Percentiles rank a stretch among this genome's conserved stretches.
Conservation (phyloP, 1,140 invertebrate genomes). For the Papilio aristodemus region DNA sequence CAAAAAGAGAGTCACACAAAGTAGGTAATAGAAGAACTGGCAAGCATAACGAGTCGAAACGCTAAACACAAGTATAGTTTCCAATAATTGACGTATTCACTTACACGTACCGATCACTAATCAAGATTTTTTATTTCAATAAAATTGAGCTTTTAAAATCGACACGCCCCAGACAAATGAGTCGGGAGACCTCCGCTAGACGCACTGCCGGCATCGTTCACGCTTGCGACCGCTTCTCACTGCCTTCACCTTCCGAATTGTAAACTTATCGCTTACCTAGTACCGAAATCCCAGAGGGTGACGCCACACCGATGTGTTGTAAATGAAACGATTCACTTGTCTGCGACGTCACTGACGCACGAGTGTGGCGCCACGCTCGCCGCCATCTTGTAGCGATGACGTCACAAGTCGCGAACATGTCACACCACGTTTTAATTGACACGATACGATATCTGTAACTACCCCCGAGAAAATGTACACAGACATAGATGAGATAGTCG, state of each 20-base stretch:
- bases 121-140: conserved; percentile 59
- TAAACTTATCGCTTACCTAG: not conserved
- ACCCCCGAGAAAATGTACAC: conserved; percentile 59
- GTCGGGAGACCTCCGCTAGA: conserved; percentile 37
- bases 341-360: not conserved
- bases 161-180: conserved; percentile 57
- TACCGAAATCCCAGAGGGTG: not conserved
- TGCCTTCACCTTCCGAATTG: not conserved
- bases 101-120: conserved; percentile 68
- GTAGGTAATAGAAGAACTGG: not conserved
- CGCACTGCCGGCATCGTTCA: conserved; percentile 33
- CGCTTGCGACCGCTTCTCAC: conserved; percentile 15
- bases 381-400: not conserved
- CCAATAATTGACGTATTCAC: conserved; percentile 75
- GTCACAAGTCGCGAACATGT: conserved; percentile 42
- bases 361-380: conserved; percentile 1
- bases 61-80: conserved; percentile 35
- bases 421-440: conserved; percentile 66
- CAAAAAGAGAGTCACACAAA: not conserved
- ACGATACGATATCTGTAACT: conserved; percentile 69
- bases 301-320: not conserved
- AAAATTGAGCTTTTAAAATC: conserved; percentile 78
- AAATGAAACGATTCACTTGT: not conserved
- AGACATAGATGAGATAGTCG: conserved; percentile 66
- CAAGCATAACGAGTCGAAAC: conserved; percentile 8